phyloP scores from a whole-genome alignment of 2,797 vertebrate genomes.

The Cheirogaleus major region DNA sequence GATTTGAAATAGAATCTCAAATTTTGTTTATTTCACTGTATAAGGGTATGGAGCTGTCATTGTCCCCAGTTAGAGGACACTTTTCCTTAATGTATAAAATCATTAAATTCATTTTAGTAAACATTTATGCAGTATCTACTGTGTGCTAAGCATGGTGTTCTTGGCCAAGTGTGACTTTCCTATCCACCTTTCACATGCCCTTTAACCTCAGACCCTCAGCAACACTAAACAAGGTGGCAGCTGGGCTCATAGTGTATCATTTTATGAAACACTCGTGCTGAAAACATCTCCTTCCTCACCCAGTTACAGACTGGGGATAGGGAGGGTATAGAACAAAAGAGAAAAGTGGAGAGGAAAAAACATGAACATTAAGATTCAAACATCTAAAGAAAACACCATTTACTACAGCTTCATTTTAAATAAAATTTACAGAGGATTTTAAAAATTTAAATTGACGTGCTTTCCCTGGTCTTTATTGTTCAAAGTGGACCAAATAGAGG shows the following conservation, averaged over 20 bases:
- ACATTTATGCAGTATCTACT: not conserved
- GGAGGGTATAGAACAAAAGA: not conserved
- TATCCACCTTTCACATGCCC: not conserved
- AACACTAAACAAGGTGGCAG: not conserved
- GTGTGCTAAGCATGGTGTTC: not conserved
- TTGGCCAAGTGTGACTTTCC: not conserved
- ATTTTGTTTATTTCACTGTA: not conserved
- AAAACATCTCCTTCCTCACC: not conserved
- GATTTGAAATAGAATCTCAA: not conserved
- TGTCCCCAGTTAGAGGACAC: not conserved
- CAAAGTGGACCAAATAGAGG: not conserved
- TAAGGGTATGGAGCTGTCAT: not conserved
- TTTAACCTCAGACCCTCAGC: not conserved
- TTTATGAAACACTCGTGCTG: not conserved
- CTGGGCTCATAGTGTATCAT: fast-evolving
- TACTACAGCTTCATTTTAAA: not conserved
- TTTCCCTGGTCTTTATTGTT: not conserved
- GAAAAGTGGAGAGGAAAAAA: not conserved
- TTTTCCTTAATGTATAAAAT: not conserved
- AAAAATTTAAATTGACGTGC: not conserved
- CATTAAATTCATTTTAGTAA: not conserved
- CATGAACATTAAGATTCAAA: not conserved
- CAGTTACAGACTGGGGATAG: not conserved
- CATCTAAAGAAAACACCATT: not conserved
- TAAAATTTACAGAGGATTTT: not conserved